Evolutionary conservation across 2,113 vertebrate species (phyloP), one percentile per base, ranked within the genome.

Genomic region (Poecilia latipinna): DNA sequence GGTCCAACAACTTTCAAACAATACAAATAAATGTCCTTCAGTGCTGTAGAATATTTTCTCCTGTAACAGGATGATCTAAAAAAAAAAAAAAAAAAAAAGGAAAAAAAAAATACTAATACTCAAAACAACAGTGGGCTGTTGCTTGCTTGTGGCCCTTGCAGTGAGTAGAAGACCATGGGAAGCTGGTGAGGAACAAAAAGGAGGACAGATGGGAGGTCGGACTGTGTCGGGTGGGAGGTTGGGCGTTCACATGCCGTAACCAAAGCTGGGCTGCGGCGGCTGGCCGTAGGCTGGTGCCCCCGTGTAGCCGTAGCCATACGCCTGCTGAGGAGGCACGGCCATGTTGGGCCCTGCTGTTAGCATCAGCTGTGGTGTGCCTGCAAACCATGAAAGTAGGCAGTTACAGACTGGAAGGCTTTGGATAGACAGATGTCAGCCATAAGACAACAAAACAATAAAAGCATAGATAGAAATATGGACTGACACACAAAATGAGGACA

Each of bases 361-460:
- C 98, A 99, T 99, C 19, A 99, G 95, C 90, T 99, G 98, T 12
- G 98, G 96, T 83, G 97, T 96, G 91, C 98, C 98, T 99, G 91
- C 22, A 91, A 82, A 89, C 5, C 64, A 78, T 8, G 12, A 71
- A n/a, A 42, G 12, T 29, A 12, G 1, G 7, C 2, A 17, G 3
- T 57, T 24, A 57, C 0, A 57, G 17, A 7, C 44, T 5, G 44
- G 4, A 19, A 1, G 44, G 44, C 44, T 48, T 15, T 48, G 44
- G 13, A 48, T 48, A 17, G 17, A 19, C 1, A 1, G 15, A 48
- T 19, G 15, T 44, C 15, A 51, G 17, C 17, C 48, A 54, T 19
- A 54, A 54, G 51, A 54, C 35, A 37, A 37, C 35, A 37, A 37
- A 37, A 37, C 10, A 37, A 37, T 37, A 11, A 37, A 37, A 37